Conservation (phyloP, 1,140 invertebrate species). For the Tribolium castaneum region DNA sequence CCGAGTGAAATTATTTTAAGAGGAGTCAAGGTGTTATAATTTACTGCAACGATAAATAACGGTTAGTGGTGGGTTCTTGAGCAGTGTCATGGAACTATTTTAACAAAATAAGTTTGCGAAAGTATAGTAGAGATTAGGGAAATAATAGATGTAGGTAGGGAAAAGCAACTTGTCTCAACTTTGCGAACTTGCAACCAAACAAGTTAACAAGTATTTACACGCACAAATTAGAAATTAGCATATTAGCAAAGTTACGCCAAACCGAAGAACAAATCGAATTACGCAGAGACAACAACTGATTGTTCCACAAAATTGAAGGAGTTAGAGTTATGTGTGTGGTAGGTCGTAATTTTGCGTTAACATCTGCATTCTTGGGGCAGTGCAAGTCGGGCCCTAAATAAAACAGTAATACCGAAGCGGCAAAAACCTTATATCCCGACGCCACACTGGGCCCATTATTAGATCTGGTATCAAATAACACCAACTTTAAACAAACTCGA, state of each 20-base stretch:
- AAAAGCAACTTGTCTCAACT: conserved; percentile 22
- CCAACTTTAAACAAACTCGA: conserved; percentile 17
- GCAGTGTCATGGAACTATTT: conserved; percentile 8
- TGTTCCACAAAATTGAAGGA: too few species aligned
- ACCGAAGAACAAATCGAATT: conserved; percentile 23
- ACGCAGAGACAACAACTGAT: neutral
- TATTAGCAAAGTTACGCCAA: conserved; percentile 24
- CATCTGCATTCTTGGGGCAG: conserved; percentile 23
- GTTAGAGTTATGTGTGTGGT: too few species aligned
- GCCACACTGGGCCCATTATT: conserved; percentile 32
- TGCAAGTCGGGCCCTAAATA: conserved; percentile 6
- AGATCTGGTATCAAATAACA: conserved; percentile 31
- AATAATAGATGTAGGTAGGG: conserved; percentile 24
- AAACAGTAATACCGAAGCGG: conserved; percentile 27
- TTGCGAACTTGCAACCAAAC: conserved; percentile 8
- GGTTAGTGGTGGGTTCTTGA: neutral
- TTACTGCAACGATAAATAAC: conserved; percentile 20
- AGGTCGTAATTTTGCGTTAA: conserved; percentile 8
- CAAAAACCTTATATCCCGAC: conserved; percentile 26
- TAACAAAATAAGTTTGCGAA: conserved; percentile 34
- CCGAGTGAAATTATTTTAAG: conserved; percentile 31
- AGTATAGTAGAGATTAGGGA: conserved; percentile 22
- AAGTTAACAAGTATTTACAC: conserved; percentile 36
- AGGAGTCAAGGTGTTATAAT: conserved; percentile 16
- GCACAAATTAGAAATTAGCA: conserved; percentile 35